Percentiles rank a stretch among this genome's conserved stretches.
These are phyloP conservation scores for Abrostola tripartita DNA, from an alignment of 2,888 invertebrate genomes.

Conservation along the genomic window DNA sequence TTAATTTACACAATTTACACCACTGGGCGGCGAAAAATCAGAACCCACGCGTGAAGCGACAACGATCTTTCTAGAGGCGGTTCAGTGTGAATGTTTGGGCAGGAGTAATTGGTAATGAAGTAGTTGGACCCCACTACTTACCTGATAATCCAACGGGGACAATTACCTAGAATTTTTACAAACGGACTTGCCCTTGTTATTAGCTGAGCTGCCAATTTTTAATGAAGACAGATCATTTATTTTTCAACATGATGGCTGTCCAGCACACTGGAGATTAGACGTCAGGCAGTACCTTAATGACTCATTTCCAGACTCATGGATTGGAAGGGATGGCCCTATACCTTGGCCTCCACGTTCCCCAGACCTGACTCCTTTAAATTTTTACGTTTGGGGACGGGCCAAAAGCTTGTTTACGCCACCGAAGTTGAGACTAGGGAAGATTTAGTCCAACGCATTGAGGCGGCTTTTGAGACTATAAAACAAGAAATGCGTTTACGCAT, in stretches of 20 bases:
- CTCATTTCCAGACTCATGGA: conserved; percentile 19
- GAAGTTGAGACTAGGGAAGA: conserved; percentile 1
- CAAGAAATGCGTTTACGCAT: conserved; percentile 4
- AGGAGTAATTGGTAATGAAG: no score
- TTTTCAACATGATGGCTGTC: conserved; percentile 7
- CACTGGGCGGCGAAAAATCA: no score
- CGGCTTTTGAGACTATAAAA: conserved; percentile 2
- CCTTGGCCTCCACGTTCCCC: conserved; percentile 44
- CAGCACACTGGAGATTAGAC: conserved; percentile 8
- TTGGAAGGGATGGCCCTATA: conserved; percentile 31
- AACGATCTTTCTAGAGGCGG: no score
- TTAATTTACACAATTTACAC: no score
- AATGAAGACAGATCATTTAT: background rate
- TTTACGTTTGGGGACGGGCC: conserved; percentile 36
- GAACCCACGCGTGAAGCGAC: no score
- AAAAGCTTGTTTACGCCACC: conserved; percentile 6
- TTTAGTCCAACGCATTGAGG: background rate
- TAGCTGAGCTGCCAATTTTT: background rate
- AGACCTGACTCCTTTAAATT: conserved; percentile 43
- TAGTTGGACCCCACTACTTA: no score
- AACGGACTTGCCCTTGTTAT: no score
- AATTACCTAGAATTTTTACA: no score
- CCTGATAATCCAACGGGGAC: no score
- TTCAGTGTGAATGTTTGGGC: no score
- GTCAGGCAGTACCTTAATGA: conserved; percentile 15